Conservation (phyloP, 2,113 vertebrate genomes). For the Opisthocomus hoazin region DNA sequence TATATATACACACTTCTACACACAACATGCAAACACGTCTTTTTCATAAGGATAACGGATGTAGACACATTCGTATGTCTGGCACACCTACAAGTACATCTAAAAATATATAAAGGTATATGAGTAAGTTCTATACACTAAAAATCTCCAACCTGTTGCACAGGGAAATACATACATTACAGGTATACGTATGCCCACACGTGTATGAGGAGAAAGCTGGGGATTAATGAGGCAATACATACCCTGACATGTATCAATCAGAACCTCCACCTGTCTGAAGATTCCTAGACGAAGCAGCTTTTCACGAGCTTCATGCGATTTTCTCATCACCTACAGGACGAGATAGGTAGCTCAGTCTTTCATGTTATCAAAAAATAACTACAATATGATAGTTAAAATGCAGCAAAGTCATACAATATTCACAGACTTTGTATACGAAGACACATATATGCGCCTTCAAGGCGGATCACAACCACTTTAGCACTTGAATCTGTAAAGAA, state of each 20-base stretch:
- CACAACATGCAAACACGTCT: background rate
- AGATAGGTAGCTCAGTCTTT: background rate
- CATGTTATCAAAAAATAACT: background rate
- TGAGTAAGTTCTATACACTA: background rate
- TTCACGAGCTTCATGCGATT: constrained; percentile 87
- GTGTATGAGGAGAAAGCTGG: background rate
- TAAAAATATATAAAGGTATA: background rate
- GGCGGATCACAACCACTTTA: background rate
- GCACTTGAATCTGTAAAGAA: background rate
- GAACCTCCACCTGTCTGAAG: constrained; percentile 92
- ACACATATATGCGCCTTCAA: rapidly evolving
- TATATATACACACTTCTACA: background rate
- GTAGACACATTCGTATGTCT: background rate
- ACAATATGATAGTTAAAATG: background rate
- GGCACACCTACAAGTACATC: rapidly evolving
- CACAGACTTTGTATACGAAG: background rate
- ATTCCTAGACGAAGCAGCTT: constrained; percentile 89
- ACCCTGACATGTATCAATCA: constrained; percentile 93
- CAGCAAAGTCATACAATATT: background rate
- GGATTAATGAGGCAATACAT: background rate
- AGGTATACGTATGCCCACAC: background rate
- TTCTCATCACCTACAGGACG: constrained; percentile 86
- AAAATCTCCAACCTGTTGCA: background rate
- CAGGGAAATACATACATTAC: background rate
- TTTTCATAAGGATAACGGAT: background rate